Base-by-base conservation (phyloP, 37 sponge, comb jelly and placozoan species). In the Chondrosia reniformis region DNA sequence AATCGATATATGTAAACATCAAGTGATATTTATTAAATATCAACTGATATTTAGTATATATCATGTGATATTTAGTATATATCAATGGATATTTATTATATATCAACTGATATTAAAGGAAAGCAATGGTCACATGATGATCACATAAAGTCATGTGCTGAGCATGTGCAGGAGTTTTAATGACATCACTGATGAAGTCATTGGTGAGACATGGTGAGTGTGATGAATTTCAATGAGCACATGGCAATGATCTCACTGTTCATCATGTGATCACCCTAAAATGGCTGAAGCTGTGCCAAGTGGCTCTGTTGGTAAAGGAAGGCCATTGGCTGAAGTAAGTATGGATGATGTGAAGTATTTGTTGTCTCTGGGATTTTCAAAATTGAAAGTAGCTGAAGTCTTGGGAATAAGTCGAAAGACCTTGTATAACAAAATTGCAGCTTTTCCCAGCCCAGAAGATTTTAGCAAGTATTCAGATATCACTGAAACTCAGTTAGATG, bases 211-310 rank as follows among this genome's bases (percentile, higher is more conserved):
- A n/a, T n/a, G n/a, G n/a, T n/a, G n/a, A n/a, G n/a, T n/a, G 17
- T 49, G n/a, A n/a, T n/a, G n/a, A n/a, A n/a, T n/a, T n/a, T n/a
- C n/a, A n/a, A n/a, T n/a, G n/a, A n/a, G n/a, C n/a, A n/a, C n/a
- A n/a, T n/a, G n/a, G n/a, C n/a, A n/a, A n/a, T n/a, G n/a, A n/a
- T n/a, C n/a, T n/a, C n/a, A n/a, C n/a, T n/a, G n/a, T n/a, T n/a
- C n/a, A 49, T 15, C 52, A 49, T 49, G 52, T 49, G 52, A 15
- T 19, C 10, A 15, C 52, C 10, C 15, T 49, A 62, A 62, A 62
- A 62, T 62, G 63, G 63, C 63, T 62, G 63, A 62, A 62, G 63
- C 63, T 62, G 63, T 62, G 17, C 25, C 17, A 24, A 24, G 25
- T 62, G 27, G 17, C 25, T 22, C 63, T 62, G 27, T 12, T 62